Evolutionary conservation across 2,113 vertebrate species (phyloP), one percentile per base, ranked within the genome.

Genomic region (Taxidea taxus): DNA sequence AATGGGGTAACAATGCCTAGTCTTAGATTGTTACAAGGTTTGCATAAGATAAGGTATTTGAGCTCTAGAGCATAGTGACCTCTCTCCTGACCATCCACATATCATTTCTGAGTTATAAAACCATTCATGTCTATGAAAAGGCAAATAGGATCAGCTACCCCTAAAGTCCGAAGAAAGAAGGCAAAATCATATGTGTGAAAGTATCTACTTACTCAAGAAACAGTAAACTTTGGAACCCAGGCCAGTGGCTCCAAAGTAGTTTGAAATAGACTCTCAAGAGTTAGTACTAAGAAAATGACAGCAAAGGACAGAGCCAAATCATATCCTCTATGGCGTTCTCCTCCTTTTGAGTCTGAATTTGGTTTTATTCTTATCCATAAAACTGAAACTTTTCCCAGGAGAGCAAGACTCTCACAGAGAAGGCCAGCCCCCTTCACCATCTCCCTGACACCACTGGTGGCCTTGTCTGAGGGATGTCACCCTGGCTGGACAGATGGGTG

Each of bases 401-500:
- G 16, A 47, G 31, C 15, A 37, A 34, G 51, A 54, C 62, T 54
- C 13, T 4, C 9, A 37, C 10, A 15, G 39, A 78, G 75, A 60
- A 58, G 13, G 13, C 25, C 31, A n/a, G 7, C 21, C 56, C 87
- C 84, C 92, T 97, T 93, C 54, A 6, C 86, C 87, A 92, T 92
- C 91, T 97, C 78, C 94, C 66, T 34, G 78, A 54, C 51, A 44
- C 97, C 80, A 4, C 66, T 72, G 58, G 89, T 88, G 86, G 75
- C 90, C 94, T 96, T 96, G 64, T 94, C 92, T 58, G 87, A 93
- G 94, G 13, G 86, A 31, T 1, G 34, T 75, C 96, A 83, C 0
- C 0, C 49, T 72, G 78, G 39, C 92, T 96, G 94, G 97, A 97
- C 97, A 98, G 97, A 98, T 94, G 97, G 96, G 97, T 94, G 92